Evolutionary conservation across 2,888 invertebrate genomes (phyloP).

Genomic region (Napeogenes inachia): DNA sequence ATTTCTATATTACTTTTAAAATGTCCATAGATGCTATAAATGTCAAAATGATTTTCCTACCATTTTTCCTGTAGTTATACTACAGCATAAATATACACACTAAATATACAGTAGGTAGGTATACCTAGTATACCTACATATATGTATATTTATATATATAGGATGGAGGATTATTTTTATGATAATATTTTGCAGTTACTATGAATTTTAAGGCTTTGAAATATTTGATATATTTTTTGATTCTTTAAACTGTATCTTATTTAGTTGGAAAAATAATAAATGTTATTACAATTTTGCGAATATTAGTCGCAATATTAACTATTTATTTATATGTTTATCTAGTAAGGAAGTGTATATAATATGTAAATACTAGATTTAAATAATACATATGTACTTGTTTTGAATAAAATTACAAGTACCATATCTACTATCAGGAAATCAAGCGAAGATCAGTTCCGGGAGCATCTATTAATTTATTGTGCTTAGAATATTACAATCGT

Average conservation of each 20-base stretch:
- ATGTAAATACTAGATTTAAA: not conserved
- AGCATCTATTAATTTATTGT: slow-evolving; percentile 21
- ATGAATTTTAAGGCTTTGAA: not conserved
- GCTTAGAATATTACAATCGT: slow-evolving; percentile 35
- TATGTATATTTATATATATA: no score
- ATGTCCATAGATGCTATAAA: no score
- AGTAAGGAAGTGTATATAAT: not conserved
- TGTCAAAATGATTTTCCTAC: no score
- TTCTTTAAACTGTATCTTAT: no score
- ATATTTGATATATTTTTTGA: not conserved
- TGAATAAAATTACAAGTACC: slow-evolving; percentile 1
- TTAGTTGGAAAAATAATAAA: no score
- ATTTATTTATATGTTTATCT: not conserved
- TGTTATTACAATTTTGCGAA: not conserved
- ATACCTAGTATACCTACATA: no score
- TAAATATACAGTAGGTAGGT: no score
- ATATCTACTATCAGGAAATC: not conserved
- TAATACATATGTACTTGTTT: slow-evolving; percentile 4
- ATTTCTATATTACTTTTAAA: not conserved
- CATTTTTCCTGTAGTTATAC: no score
- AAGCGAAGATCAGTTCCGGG: slow-evolving; percentile 10
- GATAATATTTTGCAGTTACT: no score
- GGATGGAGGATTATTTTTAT: no score
- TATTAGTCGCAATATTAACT: not conserved
- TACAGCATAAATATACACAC: no score